Evolutionary conservation across 2,113 vertebrate genomes (phyloP).

Genomic region (Garra rufa): DNA sequence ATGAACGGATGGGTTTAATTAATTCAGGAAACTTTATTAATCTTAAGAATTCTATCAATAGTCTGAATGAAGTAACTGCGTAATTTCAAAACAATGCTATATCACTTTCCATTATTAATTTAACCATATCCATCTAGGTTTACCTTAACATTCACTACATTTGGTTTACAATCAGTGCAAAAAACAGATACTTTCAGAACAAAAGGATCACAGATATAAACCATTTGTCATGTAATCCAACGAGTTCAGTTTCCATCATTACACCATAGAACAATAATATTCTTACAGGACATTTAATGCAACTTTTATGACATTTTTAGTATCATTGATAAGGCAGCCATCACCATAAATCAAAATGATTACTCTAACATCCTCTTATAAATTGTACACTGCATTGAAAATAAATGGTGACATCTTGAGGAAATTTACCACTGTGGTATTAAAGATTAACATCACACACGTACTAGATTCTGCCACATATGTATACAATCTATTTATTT

Average conservation of each 20-base stretch:
- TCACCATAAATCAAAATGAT: neutral
- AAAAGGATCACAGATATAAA: neutral
- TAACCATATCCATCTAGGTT: neutral
- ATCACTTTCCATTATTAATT: neutral
- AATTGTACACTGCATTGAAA: neutral
- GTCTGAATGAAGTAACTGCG: neutral
- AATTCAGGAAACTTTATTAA: neutral
- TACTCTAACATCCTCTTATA: neutral
- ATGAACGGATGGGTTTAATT: too few relatives aligned
- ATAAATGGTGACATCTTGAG: conserved; percentile 74
- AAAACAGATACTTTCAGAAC: neutral
- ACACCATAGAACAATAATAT: neutral
- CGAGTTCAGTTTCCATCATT: neutral
- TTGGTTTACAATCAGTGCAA: neutral
- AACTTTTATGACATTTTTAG: neutral
- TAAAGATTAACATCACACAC: neutral
- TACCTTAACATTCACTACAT: neutral
- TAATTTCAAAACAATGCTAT: too few relatives aligned
- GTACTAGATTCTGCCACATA: neutral
- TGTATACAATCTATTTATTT: neutral
- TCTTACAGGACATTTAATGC: neutral
- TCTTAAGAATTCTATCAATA: neutral
- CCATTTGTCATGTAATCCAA: neutral
- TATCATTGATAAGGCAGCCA: neutral
- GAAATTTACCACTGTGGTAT: conserved; percentile 47